Base-by-base conservation (phyloP, 2,888 invertebrate species). In the Ischnus inquisitorius region DNA sequence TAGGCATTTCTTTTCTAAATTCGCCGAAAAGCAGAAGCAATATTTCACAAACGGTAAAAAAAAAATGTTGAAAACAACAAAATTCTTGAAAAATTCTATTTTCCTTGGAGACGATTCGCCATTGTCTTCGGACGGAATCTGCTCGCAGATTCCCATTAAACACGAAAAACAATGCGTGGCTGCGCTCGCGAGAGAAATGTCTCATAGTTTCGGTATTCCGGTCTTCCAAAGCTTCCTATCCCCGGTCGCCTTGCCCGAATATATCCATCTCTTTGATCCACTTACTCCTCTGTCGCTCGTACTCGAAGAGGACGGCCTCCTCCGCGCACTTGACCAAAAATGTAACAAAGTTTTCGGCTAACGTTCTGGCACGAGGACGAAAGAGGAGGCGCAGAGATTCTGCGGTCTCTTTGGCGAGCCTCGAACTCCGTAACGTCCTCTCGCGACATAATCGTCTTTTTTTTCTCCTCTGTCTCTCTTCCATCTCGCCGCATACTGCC, bases 291-390 rank as follows among this genome's bases (percentile, higher is more conserved):
- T 87, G 65, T 75, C 46, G 62, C 51, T 78, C 64, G 54, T 62
- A 76, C 48, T 39, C 68, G 34, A 34, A 34, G 34, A 34, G 88
- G 84, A 86, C 88, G 82, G 80, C 79, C 88, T 88, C n/a, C n/a
- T n/a, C n/a, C n/a, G n/a, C n/a, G n/a, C n/a, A 90, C 89, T 88
- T 88, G 88, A 90, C 90, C 90, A 93, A 93, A 93, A 93, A 93
- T 92, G 90, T 91, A 92, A 91, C 92, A 91, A 93, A 93, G 91
- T 93, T 93, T 90, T 85, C 85, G 82, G 34, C 82, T 85, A 90
- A 90, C 87, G 88, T 88, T 88, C 87, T 81, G 86, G 85, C 85
- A 87, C 83, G 88, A 84, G 89, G 89, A 57, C 75, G 16, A 46
- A 28, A 16, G 54, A 64, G 67, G 77, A 82, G 82, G 51, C 82